Evolutionary conservation across 2,888 invertebrate genomes (phyloP).

Genomic region (Andricus quercusramuli): DNA sequence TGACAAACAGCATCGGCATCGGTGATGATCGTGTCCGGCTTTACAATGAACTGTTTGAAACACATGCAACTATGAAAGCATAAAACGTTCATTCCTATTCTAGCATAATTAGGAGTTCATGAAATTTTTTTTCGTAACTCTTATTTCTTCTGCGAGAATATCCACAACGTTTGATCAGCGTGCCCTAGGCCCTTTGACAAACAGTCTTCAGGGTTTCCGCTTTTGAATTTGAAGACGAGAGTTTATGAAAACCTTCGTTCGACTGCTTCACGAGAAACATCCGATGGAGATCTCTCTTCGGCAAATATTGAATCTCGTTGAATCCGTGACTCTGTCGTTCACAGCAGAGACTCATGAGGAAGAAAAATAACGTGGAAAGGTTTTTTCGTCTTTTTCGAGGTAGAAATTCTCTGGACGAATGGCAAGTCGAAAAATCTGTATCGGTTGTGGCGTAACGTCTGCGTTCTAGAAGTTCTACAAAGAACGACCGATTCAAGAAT

Average conservation of each 20-base stretch:
- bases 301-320: slow-evolving; percentile 56
- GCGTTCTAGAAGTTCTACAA: slow-evolving; percentile 8
- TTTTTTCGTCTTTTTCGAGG: slow-evolving; percentile 19
- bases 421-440: slow-evolving; percentile 46
- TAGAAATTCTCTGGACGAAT: slow-evolving; percentile 24
- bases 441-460: slow-evolving; percentile 48
- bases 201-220: slow-evolving; percentile 36
- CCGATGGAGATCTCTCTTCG: slow-evolving; percentile 49
- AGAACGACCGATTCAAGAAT: slow-evolving; percentile 33
- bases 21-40: slow-evolving; percentile 39
- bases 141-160: neutral
- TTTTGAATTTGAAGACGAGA: slow-evolving; percentile 29
- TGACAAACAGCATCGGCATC: slow-evolving; percentile 48
- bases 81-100: neutral
- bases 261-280: slow-evolving; percentile 41
- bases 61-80: slow-evolving; percentile 6
- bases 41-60: slow-evolving; percentile 48
- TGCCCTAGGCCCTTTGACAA: slow-evolving; percentile 34
- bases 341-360: slow-evolving; percentile 35
- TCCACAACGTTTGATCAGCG: slow-evolving; percentile 5
- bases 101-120: neutral
- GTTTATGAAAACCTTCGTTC: slow-evolving; percentile 43
- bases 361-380: slow-evolving; percentile 40
- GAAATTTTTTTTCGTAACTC: neutral
- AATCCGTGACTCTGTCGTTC: slow-evolving; percentile 44